These are phyloP conservation scores for Branchinecta lindahli DNA, from an alignment of 1,140 invertebrate species.

Conservation along the genomic window DNA sequence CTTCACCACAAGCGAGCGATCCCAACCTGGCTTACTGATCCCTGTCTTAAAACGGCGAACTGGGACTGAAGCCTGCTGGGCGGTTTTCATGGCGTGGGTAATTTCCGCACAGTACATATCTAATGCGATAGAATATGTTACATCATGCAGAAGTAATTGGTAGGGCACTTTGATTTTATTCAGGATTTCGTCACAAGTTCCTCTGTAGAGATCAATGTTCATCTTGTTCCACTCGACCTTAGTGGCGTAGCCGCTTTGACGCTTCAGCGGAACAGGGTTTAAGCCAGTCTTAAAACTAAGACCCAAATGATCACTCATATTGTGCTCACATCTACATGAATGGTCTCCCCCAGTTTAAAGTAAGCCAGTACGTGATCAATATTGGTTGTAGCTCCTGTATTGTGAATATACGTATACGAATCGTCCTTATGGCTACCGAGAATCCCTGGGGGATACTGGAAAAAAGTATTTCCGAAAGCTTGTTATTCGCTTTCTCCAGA, in stretches of 20 bases:
- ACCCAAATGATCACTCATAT: constrained; percentile 1
- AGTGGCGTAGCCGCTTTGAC: not conserved
- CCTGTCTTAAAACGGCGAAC: not conserved
- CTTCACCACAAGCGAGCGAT: constrained; percentile 4
- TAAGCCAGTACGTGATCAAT: not conserved
- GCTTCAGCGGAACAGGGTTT: constrained; percentile 4
- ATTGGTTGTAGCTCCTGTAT: not conserved
- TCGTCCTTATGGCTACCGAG: not conserved
- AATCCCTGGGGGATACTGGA: not conserved
- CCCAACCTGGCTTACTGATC: constrained; percentile 3
- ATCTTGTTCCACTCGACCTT: constrained; percentile 5
- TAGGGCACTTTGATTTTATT: constrained; percentile 9
- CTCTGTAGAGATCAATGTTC: constrained; percentile 4
- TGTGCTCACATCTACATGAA: not conserved
- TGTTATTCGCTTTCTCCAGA: constrained; percentile 5
- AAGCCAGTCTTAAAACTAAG: constrained; percentile 1
- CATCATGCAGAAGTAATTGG: constrained; percentile 1
- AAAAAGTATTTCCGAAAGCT: not conserved
- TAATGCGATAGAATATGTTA: not conserved
- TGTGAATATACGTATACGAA: not conserved
- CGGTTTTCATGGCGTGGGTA: not conserved
- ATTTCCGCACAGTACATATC: not conserved
- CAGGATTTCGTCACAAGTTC: not conserved
- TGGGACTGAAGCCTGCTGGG: constrained; percentile 7
- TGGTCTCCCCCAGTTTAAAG: not conserved